Evolutionary conservation across 2,797 vertebrate species (phyloP).

Genomic region (Avahi laniger): DNA sequence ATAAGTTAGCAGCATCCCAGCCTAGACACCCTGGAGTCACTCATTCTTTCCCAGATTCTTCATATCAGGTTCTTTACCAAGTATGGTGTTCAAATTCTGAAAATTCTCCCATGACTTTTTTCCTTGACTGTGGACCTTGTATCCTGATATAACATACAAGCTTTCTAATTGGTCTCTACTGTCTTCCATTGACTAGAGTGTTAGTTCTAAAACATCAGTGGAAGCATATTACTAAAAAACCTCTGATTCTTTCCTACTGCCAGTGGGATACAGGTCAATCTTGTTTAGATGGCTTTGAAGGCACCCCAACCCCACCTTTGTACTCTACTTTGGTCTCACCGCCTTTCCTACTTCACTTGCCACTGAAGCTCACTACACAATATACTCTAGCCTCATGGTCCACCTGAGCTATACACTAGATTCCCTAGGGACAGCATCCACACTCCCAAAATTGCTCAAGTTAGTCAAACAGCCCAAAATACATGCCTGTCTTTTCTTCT

Average conservation of each 20-base stretch:
- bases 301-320: no score
- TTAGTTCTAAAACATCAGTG: neutral
- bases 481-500: neutral
- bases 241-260: neutral
- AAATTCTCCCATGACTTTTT: neutral
- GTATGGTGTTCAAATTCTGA: neutral
- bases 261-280: neutral
- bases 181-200: neutral
- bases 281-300: neutral
- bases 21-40: neutral
- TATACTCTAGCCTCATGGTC: neutral
- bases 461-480: neutral
- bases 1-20: neutral
- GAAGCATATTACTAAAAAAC: neutral
- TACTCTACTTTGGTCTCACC: neutral
- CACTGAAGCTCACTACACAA: neutral
- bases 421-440: neutral
- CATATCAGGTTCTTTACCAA: neutral
- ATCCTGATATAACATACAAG: neutral
- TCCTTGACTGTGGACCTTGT: neutral
- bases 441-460: neutral
- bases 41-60: neutral
- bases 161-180: neutral
- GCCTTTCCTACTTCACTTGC: neutral
- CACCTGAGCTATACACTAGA: neutral